phyloP scores from a whole-genome alignment of 2,797 vertebrate species.

The Acipenser transmontanus region DNA sequence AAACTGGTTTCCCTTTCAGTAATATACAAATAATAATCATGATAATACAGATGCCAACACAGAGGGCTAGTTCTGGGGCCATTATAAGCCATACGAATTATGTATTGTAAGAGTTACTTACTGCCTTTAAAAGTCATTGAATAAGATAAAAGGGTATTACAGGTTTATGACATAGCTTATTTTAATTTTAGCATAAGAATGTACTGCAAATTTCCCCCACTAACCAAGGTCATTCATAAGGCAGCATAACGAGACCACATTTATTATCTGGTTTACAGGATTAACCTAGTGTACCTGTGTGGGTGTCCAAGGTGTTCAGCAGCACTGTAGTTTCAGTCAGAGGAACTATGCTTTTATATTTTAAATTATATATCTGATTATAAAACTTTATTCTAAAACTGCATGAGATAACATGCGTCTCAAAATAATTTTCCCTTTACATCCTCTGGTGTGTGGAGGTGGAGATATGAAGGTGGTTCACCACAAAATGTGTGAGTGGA shows the following conservation, averaged over 20 bases:
- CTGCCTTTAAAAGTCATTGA: too few relatives aligned
- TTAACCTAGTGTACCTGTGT: slow-evolving; percentile 13
- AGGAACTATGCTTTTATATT: not conserved
- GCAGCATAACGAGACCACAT: not conserved
- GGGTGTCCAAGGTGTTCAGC: slow-evolving; percentile 8
- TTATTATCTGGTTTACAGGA: slow-evolving; percentile 5
- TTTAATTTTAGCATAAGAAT: too few relatives aligned
- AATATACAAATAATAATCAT: too few relatives aligned
- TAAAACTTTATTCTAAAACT: not conserved
- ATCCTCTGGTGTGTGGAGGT: slow-evolving; percentile 17
- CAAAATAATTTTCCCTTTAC: slow-evolving; percentile 9
- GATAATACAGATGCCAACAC: too few relatives aligned
- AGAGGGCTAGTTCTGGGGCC: too few relatives aligned
- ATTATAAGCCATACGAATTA: too few relatives aligned
- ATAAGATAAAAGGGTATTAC: too few relatives aligned
- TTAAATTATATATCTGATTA: not conserved
- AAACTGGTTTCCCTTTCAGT: too few relatives aligned
- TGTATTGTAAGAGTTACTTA: too few relatives aligned
- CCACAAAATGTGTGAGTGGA: slow-evolving; percentile 15
- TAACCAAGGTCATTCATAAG: slow-evolving; percentile 2
- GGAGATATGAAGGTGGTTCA: slow-evolving; percentile 12
- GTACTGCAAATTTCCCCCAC: not conserved
- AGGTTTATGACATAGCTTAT: too few relatives aligned
- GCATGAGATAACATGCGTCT: slow-evolving; percentile 6
- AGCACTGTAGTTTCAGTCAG: not conserved